Evolutionary conservation across 2,113 vertebrate genomes (phyloP), one percentile per base, ranked within the genome.

Genomic region (Oenanthe oenanthe): DNA sequence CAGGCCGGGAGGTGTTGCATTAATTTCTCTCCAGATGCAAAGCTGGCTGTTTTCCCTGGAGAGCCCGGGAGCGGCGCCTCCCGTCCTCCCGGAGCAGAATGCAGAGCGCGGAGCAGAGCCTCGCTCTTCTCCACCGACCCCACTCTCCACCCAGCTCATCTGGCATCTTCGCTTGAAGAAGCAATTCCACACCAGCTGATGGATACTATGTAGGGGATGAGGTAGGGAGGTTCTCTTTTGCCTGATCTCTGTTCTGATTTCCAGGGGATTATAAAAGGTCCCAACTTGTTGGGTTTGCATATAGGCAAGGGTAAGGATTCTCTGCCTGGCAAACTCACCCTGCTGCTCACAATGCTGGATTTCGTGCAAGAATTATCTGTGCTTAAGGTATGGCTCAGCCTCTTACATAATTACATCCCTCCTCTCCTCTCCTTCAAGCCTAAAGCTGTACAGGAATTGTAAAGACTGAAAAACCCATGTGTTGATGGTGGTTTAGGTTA

Each of bases 201-300:
- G 83, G 89, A 85, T 51, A 19, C 74, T 75, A 7, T 76, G 66
- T 50, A 38, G 10, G 67, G 43, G 51, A 88, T 93, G 82, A 97
- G 85, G 90, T 92, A 88, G 85, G 82, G 95, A 62, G 78, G 79
- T 92, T 76, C 32, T 92, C n/a, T 92, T 88, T 67, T 87, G 57
- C 60, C 25, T 85, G 54, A 5, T 84, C 58, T 89, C 0, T 6
- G 13, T 70, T 92, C 58, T 90, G 78, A 54, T 57, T 38, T 42
- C 71, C 38, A 26, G 72, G 42, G 82, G 38, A 29, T 85, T 82
- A 58, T 73, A 89, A 85, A 63, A n/a, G 67, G 87, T 48, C 50
- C 36, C 31, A 66, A 16, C 12, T 78, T 48, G 22, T 38, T 76
- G 28, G 54, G 50, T 19, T 88, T 87, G 47, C 51, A 91, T 36